These are phyloP conservation scores for Enteromius viviparus DNA, from an alignment of 2,797 vertebrate genomes.

Conservation along the genomic window DNA sequence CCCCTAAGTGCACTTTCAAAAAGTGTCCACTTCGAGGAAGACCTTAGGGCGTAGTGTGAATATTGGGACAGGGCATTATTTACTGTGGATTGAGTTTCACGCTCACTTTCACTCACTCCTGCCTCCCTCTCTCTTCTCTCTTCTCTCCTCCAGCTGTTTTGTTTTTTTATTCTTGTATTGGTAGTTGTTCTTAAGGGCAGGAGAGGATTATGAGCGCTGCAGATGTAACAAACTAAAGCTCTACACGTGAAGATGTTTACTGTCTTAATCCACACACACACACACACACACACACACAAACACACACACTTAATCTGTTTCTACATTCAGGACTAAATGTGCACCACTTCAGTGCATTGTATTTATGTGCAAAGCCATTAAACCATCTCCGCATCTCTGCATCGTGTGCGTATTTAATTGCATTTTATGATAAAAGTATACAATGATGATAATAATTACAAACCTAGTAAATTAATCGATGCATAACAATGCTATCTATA, in stretches of 20 bases:
- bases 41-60: too few relatives aligned
- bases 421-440: neutral
- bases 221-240: constrained; percentile 32
- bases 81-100: constrained; percentile 27
- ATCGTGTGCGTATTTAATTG: neutral
- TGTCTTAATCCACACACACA: constrained; percentile 9
- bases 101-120: neutral
- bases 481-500: neutral
- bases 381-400: neutral
- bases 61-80: neutral
- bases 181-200: constrained; percentile 13
- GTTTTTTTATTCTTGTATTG: neutral
- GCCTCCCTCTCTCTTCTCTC: neutral
- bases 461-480: neutral
- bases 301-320: neutral
- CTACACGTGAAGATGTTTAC: constrained; percentile 42
- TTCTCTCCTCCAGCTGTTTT: neutral
- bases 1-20: too few relatives aligned
- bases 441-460: neutral
- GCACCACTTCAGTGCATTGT: neutral
- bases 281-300: neutral
- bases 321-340: neutral
- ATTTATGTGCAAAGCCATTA: neutral
- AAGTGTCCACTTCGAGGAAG: too few relatives aligned
- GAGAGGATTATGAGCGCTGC: constrained; percentile 44